Base-by-base conservation (phyloP, 2,888 invertebrate genomes). In the Meiosimyza platycephala region DNA sequence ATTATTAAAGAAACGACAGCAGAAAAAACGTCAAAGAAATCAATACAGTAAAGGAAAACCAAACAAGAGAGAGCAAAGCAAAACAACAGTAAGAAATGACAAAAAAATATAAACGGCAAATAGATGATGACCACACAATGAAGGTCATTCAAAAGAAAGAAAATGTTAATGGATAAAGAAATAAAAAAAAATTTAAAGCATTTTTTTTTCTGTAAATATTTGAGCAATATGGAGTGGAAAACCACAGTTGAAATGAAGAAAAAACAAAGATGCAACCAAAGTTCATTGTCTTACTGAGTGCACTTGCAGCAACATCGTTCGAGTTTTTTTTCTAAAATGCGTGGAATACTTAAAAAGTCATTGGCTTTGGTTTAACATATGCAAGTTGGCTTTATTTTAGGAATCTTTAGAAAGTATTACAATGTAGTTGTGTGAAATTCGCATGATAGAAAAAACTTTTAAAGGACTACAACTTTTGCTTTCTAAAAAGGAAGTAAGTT, bases 61-160 rank as follows among this genome's bases (percentile, higher is more conserved):
- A 63, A 48, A 55, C 22, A 13, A 71, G 57, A 48, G 33, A 18
- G 52, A 59, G 40, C n/a, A 63, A 63, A 40, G 48, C 66, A 60
- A 72, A 59, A 55, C 47, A 51, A 72, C 65, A 16, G 28, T 59
- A 72, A 50, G 40, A 67, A 71, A 74, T 72, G 60, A 72, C 59
- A 71, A 75, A 69, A 47, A 69, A 71, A 72, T 71, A 67, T 68
- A 69, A 75, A 76, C 50, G 67, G 50, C 13, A 70, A 33, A 22
- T n/a, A 60, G 1, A 79, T 76, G 77, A 68, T 15, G 55, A 33
- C 79, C 78, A 78, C 79, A 78, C 75, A 81, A 78, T 80, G 83
- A 83, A 83, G 82, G 82, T 83, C 83, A 80, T 73, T 22, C 63
- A 48, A 73, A 62, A 63, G 51, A 33, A 64, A 71, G 50, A 48